Base-by-base conservation (phyloP, 2,888 invertebrate species). In the Synergus japonicus region DNA sequence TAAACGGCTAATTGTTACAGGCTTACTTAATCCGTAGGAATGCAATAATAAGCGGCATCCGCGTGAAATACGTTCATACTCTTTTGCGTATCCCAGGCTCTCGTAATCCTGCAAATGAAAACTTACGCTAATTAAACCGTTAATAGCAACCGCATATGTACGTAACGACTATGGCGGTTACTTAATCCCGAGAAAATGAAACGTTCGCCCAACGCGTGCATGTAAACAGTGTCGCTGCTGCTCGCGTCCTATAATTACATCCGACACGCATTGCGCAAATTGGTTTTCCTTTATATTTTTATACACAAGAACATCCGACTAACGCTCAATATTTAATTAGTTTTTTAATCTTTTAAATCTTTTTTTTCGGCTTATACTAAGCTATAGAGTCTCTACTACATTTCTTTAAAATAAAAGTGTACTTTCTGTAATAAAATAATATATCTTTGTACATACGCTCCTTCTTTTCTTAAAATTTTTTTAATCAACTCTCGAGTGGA, bases 81-180 rank as follows among this genome's bases (percentile, higher is more conserved):
- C 85, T 81, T 83, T 83, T 81, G 80, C 81, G 73, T 79, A 73
- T 78, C 73, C 79, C 76, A 79, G 41, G 80, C 41, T 80, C 76
- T 13, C 77, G 87, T 91, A 91, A 91, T 91, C 89, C 90, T 83
- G 82, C 89, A 88, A 90, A 91, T 91, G 89, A 91, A 91, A 91
- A 91, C 90, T 91, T 91, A 91, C 90, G 89, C 90, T 91, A 91
- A 91, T 91, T 91, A 90, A 91, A 91, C 89, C 90, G 89, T 90
- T 91, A 91, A 91, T 91, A 90, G 91, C 87, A 83, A 86, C 89
- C 86, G 87, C 89, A 88, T 87, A 88, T 89, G 90, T 87, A 86
- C 85, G 87, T 90, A 91, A 91, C 87, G 87, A 88, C 87, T 80
- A 81, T 83, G 78, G 85, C 83, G 88, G 89, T 90, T 90, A 90